Evolutionary conservation across 1,140 invertebrate genomes (phyloP), one percentile per base, ranked within the genome.

Genomic region (Pachypeltis micranthus): DNA sequence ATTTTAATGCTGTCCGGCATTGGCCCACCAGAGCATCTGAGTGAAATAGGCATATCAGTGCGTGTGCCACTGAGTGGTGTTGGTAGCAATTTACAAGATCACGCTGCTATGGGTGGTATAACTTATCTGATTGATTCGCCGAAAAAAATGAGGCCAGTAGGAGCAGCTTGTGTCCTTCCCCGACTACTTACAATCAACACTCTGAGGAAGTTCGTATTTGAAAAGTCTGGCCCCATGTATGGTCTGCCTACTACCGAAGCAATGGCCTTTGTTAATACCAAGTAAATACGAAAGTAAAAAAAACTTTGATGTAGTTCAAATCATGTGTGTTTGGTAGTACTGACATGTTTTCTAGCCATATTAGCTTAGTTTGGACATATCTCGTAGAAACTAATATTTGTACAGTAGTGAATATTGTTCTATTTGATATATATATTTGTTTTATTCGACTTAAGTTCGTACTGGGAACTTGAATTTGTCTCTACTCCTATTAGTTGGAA

Each of bases 81-180:
- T 0, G 91, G 91, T 0, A 71, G 80, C 62, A 93, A 93, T 75
- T 75, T 93, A 2, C 88, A 88, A 72, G 86, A 88, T 72, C 87
- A 89, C 68, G 78, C 86, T 0, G 84, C 85, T 0, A 81, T 86
- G 64, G 79, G 78, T 0, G 80, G 80, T 0, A 76, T 81, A 64
- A 78, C 75, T 0, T 87, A 81, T 66, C 69, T 84, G 1, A 73
- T 81, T 57, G 73, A 78, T 39, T 71, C 73, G 12, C 77, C 78
- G 0, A 69, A 75, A 16, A 75, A 81, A 57, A 72, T 72, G 21
- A 68, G 70, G 27, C 73, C 77, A 14, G 70, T 75, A 19, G 70
- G 77, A 2, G 73, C 84, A 44, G 80, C 80, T 10, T 82, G 85
- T 62, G 79, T 85, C 44, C 68, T 86, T 26, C 79, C 81, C 0